Evolutionary conservation across 2,113 vertebrate genomes (phyloP), one percentile per base, ranked within the genome.

Genomic region (Crypturellus undulatus): DNA sequence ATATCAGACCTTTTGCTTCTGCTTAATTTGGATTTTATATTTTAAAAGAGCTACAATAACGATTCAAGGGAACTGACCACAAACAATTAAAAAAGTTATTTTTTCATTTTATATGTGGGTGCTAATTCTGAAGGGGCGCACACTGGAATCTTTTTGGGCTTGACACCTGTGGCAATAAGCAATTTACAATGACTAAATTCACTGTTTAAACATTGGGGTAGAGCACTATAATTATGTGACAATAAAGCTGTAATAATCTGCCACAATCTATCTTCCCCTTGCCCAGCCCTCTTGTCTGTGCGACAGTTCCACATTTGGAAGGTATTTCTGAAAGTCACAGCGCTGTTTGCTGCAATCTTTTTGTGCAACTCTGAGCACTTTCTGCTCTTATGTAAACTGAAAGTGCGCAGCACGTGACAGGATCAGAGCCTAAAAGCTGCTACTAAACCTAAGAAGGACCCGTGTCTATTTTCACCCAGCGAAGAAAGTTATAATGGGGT

Each of bases 91-190:
- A 93, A 89, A 63, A 58, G 76, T 49, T 49, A 21, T 47, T 47
- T 47, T 47, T 47, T 47, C 34, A 40, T 95, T 92, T 92, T 79
- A 4, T 2, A 2, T 93, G 90, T 84, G 96, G 90, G 86, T 95
- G 77, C 88, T 84, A 82, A 83, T 54, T 92, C 70, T 93, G 92
- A 77, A 6, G 63, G 80, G 89, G 86, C 86, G 93, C 76, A 65
- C 70, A 79, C 79, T 93, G 72, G 49, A 79, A 93, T 93, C 80
- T 81, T 94, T 95, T 93, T 77, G 86, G 73, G 93, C 96, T 96
- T 97, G 88, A 96, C 94, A 96, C 94, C 96, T 96, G 93, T 96
- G 94, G 95, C 94, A 97, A 92, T 92, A 92, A 94, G 92, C 92
- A 92, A 96, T 94, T 95, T 93, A 82, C 88, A 76, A 79, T 58